A percentile compares a stretch with the other conserved stretches of the same genome.
Conservation (phyloP, 2,797 vertebrate genomes). For the Molossus molossus region DNA sequence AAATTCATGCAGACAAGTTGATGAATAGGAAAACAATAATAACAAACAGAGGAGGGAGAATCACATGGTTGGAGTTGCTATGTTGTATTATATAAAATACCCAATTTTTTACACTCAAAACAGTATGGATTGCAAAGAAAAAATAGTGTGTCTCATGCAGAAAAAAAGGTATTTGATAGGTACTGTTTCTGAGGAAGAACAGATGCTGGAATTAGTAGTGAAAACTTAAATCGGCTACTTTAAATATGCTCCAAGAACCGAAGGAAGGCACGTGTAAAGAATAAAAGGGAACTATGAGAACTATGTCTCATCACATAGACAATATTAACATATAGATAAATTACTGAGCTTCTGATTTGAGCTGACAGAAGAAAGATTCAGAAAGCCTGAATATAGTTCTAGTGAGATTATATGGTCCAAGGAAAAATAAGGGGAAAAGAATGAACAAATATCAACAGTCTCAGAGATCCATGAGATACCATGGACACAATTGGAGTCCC, state of each 20-base stretch:
- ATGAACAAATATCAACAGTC: neutral
- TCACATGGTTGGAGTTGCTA: neutral
- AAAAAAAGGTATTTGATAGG: neutral
- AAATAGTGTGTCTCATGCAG: neutral
- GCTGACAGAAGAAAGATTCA: neutral
- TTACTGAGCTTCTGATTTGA: neutral
- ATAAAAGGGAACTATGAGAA: neutral
- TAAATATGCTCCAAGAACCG: neutral
- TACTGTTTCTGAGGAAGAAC: neutral
- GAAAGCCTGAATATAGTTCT: neutral
- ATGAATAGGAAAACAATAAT: neutral
- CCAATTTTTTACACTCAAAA: neutral
- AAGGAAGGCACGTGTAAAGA: neutral
- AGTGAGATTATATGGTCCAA: neutral
- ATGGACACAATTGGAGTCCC: neutral
- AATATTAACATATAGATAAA: neutral
- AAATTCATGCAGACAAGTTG: neutral
- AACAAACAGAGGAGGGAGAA: neutral
- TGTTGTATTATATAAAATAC: neutral
- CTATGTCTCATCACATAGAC: neutral
- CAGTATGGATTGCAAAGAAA: neutral
- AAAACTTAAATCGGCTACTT: neutral
- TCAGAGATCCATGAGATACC: neutral
- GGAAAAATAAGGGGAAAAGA: neutral
- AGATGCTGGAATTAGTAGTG: neutral